Conservation (phyloP, 1,140 invertebrate genomes). For the Pogonomyrmex californicus region DNA sequence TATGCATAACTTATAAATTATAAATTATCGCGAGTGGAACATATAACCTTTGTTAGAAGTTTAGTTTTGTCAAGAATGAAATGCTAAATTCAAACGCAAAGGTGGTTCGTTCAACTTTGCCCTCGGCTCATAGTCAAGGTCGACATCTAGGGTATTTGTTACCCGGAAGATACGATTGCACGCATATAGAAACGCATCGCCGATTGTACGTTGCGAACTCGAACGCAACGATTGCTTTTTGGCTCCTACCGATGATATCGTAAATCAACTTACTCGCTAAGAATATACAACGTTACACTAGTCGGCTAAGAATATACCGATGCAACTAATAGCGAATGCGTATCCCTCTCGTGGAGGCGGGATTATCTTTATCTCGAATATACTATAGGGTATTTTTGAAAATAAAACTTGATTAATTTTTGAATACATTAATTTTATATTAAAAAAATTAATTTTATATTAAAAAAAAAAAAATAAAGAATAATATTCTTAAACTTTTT, state of each 20-base stretch:
- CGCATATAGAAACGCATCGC: not conserved
- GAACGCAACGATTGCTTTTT: conserved; percentile 8
- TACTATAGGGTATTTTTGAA: too few relatives aligned
- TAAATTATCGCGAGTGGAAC: not conserved
- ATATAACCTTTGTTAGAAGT: not conserved
- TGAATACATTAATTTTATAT: too few relatives aligned
- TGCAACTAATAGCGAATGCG: conserved; percentile 25
- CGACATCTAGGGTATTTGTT: too few relatives aligned
- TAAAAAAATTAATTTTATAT: too few relatives aligned
- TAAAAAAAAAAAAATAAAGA: too few relatives aligned
- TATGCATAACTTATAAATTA: not conserved
- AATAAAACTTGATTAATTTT: too few relatives aligned
- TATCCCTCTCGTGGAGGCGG: conserved; percentile 28
- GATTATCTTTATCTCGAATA: conserved; percentile 17
- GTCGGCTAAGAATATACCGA: conserved; percentile 40
- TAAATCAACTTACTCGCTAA: conserved; percentile 32
- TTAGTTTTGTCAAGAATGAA: not conserved
- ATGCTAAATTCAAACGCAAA: not conserved
- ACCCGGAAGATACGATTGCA: conserved; percentile 9
- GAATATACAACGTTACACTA: conserved; percentile 27
- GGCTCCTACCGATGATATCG: conserved; percentile 25
- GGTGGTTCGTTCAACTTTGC: conserved; percentile 27
- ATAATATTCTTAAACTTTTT: not conserved
- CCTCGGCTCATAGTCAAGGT: conserved; percentile 6
- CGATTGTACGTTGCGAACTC: not conserved